Evolutionary conservation across 1,140 invertebrate genomes (phyloP).

Genomic region (Drosophila asahinai): DNA sequence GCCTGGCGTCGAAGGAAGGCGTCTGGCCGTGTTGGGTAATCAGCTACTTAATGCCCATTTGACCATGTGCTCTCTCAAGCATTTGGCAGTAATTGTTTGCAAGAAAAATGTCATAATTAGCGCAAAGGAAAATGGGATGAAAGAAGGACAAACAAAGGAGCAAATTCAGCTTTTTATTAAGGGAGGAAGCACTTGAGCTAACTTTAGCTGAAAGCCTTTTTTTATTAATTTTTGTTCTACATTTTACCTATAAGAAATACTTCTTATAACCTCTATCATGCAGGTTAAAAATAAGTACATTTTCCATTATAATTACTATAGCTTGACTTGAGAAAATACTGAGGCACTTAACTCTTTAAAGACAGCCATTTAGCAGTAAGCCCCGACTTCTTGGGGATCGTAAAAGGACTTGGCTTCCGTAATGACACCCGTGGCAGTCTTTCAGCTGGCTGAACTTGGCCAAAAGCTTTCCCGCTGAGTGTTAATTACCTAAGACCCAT

Average conservation of each 20-base stretch:
- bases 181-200: too few species aligned
- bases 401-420: conserved; percentile 27
- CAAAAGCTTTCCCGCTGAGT: conserved; percentile 47
- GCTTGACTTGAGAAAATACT: neutral
- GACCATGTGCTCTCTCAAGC: conserved; percentile 64
- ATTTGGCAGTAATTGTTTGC: conserved; percentile 75
- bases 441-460: conserved; percentile 28
- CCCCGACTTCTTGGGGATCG: conserved; percentile 4
- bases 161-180: neutral
- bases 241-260: too few species aligned
- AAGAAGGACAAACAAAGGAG: conserved; percentile 13
- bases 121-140: conserved; percentile 27
- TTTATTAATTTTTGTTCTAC: too few species aligned
- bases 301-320: neutral
- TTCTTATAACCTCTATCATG: too few species aligned
- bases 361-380: conserved; percentile 9
- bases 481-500: conserved; percentile 68
- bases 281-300: neutral
- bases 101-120: conserved; percentile 68
- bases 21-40: conserved; percentile 23
- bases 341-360: conserved; percentile 11
- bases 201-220: too few species aligned
- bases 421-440: conserved; percentile 21
- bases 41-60: conserved; percentile 60
- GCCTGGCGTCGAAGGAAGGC: conserved; percentile 24